Base-by-base conservation (phyloP, 2,888 invertebrate genomes). In the Trichogramma evanescens region DNA sequence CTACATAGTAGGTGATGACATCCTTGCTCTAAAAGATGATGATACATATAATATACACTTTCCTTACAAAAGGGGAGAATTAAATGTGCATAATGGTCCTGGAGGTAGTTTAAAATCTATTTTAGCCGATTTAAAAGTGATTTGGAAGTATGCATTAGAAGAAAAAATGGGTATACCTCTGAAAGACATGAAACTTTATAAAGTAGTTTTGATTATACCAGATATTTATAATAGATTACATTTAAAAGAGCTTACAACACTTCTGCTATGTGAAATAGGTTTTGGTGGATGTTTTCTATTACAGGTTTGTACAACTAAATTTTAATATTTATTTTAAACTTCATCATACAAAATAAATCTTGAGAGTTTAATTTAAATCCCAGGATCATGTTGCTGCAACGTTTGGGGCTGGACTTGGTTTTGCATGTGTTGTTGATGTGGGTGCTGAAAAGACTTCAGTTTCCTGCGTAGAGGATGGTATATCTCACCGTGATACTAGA, bases 381-480 rank as follows among this genome's bases (percentile, higher is more conserved):
- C 75, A 89, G 86, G 92, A 92, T 78, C 91, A 91, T 70, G 91
- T 92, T 2, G 89, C 91, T 51, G 89, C 91, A 6, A 89, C 91
- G 8, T 92, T 91, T 79, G 92, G 92, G 4, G 88, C 90, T 13
- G 92, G 92, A 8, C 78, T 91, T 10, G 86, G 88, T 53, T 91
- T 89, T 71, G 95, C 95, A 0, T 96, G 96, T 79, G 94, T 96
- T 1, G 91, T 97, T 0, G 95, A 96, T 75, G 88, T 96, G 56
- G 96, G 96, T 0, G 95, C 95, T 74, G 93, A 95, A 75, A 96
- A 96, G 80, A 94, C 93, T 0, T 93, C 95, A 0, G 89, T 97
- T 26, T 94, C 94, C 2, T 97, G 96, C 80, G 94, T 96, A 1
- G 96, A 96, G 80, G 96, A 96, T 81, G 95, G 95, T 1, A 91